A percentile compares a stretch with the other conserved stretches of the same genome.
Evolutionary conservation across 2,113 vertebrate species (phyloP).

Genomic region (Anolis sagrei): DNA sequence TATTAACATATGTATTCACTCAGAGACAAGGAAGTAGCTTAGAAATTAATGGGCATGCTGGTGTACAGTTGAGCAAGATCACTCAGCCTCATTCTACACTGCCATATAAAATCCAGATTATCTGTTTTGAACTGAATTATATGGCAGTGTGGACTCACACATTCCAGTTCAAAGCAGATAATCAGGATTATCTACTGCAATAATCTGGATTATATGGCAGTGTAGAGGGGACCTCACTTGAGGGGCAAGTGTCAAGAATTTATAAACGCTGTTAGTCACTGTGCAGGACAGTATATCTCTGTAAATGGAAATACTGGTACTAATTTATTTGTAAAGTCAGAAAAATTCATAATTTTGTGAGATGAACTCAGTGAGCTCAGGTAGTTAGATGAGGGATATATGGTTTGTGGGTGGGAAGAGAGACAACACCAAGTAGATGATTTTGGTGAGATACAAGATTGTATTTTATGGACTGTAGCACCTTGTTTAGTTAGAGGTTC

Average conservation of each 20-base stretch:
- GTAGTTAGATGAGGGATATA: not conserved
- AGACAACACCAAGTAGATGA: not conserved
- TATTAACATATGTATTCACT: not conserved
- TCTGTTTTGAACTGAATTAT: too few relatives aligned
- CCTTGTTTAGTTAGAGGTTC: not conserved
- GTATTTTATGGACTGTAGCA: not conserved
- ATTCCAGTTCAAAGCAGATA: too few relatives aligned
- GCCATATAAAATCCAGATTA: too few relatives aligned
- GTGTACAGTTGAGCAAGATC: not conserved
- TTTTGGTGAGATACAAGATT: not conserved
- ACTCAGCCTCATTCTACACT: too few relatives aligned
- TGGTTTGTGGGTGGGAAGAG: too few relatives aligned
- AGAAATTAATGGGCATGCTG: not conserved
- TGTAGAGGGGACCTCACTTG: not conserved
- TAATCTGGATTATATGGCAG: too few relatives aligned
- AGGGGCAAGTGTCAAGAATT: not conserved
- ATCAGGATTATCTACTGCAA: too few relatives aligned
- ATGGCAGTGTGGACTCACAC: too few relatives aligned
- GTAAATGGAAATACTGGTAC: not conserved
- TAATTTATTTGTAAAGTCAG: not conserved
- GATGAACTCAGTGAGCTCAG: not conserved
- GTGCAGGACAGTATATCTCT: not conserved
- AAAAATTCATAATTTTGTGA: slow-evolving; percentile 3
- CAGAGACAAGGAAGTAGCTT: not conserved
- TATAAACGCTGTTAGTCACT: not conserved